Base-by-base conservation (phyloP, 2,113 vertebrate genomes). In the Kobus ellipsiprymnus region DNA sequence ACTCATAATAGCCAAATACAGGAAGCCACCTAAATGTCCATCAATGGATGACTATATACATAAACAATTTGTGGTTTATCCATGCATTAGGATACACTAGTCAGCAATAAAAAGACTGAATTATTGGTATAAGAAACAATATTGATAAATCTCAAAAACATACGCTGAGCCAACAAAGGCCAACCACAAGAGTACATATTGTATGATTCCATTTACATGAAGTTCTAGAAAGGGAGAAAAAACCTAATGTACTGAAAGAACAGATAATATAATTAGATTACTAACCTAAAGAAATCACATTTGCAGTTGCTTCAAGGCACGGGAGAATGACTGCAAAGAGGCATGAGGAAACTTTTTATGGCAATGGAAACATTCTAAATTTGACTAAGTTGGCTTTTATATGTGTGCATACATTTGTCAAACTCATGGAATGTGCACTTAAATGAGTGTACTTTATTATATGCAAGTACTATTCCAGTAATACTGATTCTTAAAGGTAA, bases 181-280 rank as follows among this genome's bases (percentile, higher is more conserved):
- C 33, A 36, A 30, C 15, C 74, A 19, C 57, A 50, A 12, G 23
- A 21, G 15, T 36, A 8, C 16, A 14, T 19, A 21, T 57, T 50
- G 29, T n/a, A 29, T 6, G 44, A 62, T 6, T 62, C 44, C 30
- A 11, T 25, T 23, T 30, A 33, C 9, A n/a, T 7, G 12, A 46
- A 2, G 36, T 12, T 59, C 71, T 46, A 33, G 71, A 57, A 77
- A 0, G 2, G 52, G 71, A 25, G 2, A 0, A 1, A 57, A 23
- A 44, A 33, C 29, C 71, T 33, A 3, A 46, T 0, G 17, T 25
- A 16, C 29, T 19, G 5, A 44, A 57, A 33, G 52, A 55, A 17
- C 40, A n/a, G 23, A 48, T 54, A 52, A 50, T 54, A 91, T 40
- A 52, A n/a, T 54, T 29, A 88, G 60, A 87, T 52, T 6, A 52